Conservation (phyloP, 2,113 vertebrate species). For the Ivindomyrus marchei region DNA sequence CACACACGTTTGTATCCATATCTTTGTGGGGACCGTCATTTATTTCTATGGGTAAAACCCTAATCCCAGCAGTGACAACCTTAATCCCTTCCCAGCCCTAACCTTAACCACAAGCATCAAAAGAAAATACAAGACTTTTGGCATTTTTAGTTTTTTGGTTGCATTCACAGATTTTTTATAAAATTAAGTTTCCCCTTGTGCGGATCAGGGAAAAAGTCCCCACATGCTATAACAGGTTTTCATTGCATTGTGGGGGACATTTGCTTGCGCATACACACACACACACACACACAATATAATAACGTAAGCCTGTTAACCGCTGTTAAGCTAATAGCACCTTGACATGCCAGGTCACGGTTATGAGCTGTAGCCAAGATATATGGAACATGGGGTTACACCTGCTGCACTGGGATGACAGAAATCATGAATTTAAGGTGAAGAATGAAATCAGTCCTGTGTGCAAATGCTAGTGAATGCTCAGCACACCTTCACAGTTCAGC, state of each 20-base stretch:
- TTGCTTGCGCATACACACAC: neutral
- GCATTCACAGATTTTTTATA: neutral
- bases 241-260: neutral
- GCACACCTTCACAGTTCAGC: neutral
- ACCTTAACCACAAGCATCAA: neutral
- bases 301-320: neutral
- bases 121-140: neutral
- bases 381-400: neutral
- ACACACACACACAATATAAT: neutral
- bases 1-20: neutral
- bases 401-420: neutral
- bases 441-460: neutral
- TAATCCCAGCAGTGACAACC: neutral
- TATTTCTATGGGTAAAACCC: neutral
- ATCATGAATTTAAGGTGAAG: neutral
- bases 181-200: neutral
- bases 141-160: neutral
- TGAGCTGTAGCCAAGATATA: neutral
- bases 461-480: neutral
- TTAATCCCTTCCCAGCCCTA: neutral
- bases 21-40: neutral
- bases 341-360: neutral
- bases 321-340: neutral
- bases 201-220: neutral
- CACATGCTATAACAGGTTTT: neutral